Percentiles rank a stretch among this genome's conserved stretches.
These are phyloP conservation scores for Orchestia grillus DNA, from an alignment of 1,140 invertebrate genomes.

Conservation along the genomic window DNA sequence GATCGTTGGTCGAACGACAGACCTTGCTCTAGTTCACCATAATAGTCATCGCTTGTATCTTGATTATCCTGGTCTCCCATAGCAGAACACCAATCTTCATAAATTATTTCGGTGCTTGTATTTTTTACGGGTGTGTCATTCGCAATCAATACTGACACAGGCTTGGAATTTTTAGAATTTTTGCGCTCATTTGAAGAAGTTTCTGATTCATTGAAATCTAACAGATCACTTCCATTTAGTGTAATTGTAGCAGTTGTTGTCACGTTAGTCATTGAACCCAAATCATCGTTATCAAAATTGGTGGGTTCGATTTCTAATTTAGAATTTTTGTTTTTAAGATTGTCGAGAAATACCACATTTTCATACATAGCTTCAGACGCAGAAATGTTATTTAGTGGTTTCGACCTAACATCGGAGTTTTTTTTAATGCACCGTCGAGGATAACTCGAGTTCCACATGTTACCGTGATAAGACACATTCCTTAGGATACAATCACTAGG, in stretches of 20 bases:
- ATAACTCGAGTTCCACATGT: not conserved
- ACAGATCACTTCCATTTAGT: not conserved
- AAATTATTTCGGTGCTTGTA: not conserved
- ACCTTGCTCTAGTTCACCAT: constrained; percentile 22
- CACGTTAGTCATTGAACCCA: not conserved
- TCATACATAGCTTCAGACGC: constrained; percentile 44
- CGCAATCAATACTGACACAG: not conserved
- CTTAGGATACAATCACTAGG: not conserved
- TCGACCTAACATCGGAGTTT: constrained; percentile 41
- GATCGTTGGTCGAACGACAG: constrained; percentile 20
- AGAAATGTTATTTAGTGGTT: not conserved
- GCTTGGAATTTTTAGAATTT: not conserved
- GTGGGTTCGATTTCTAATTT: not conserved
- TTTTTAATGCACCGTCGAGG: constrained; percentile 48
- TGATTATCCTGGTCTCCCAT: constrained; percentile 1
- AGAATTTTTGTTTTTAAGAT: not conserved
- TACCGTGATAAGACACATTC: not conserved
- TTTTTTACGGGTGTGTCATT: not conserved
- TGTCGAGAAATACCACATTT: not conserved
- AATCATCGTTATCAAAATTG: not conserved
- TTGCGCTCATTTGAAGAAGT: not conserved
- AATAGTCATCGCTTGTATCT: not conserved
- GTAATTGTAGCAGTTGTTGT: constrained; percentile 43
- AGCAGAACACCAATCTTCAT: constrained; percentile 52
- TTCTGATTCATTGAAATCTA: not conserved